phyloP scores from a whole-genome alignment of 2,797 vertebrate genomes.

The Intellagama lesueurii region DNA sequence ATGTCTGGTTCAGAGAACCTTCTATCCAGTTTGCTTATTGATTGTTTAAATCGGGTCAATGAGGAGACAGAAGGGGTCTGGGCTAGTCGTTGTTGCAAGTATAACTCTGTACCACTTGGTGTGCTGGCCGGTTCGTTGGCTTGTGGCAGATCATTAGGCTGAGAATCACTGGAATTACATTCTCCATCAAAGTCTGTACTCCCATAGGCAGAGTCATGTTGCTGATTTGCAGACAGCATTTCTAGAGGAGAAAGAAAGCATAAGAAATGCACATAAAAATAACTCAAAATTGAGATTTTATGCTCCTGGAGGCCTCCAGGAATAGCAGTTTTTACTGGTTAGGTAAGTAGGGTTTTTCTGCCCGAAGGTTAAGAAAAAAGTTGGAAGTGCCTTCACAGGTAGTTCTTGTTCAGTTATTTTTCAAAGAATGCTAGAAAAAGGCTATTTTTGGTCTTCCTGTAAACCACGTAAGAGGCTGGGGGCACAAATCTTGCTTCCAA shows the following conservation, averaged over 20 bases:
- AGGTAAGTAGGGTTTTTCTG: neutral
- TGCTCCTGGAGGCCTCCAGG: conserved; percentile 12
- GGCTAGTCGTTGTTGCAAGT: conserved; percentile 34
- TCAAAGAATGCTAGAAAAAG: too few relatives aligned
- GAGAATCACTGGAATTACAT: conserved; percentile 35
- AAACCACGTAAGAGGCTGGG: too few relatives aligned
- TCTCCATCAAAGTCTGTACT: conserved; percentile 91
- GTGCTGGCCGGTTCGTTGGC: neutral
- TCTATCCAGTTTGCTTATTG: conserved; percentile 76
- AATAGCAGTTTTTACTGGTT: too few relatives aligned
- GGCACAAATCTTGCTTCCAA: too few relatives aligned
- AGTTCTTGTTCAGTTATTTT: too few relatives aligned
- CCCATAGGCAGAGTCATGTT: conserved; percentile 93
- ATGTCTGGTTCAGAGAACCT: conserved; percentile 91
- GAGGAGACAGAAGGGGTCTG: conserved; percentile 66
- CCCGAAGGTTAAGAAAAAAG: too few relatives aligned
- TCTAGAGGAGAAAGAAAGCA: conserved; percentile 79
- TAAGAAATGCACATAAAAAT: too few relatives aligned
- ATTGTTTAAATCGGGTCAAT: conserved; percentile 67
- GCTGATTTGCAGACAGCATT: conserved; percentile 77
- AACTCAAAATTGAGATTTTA: neutral
- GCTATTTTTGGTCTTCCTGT: too few relatives aligned
- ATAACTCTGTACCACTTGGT: conserved; percentile 25
- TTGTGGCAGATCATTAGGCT: conserved; percentile 42
- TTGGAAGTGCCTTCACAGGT: too few relatives aligned